A percentile compares a stretch with the other conserved stretches of the same genome.
Conservation (phyloP, 2,888 invertebrate genomes). For the Tipula vernalis region DNA sequence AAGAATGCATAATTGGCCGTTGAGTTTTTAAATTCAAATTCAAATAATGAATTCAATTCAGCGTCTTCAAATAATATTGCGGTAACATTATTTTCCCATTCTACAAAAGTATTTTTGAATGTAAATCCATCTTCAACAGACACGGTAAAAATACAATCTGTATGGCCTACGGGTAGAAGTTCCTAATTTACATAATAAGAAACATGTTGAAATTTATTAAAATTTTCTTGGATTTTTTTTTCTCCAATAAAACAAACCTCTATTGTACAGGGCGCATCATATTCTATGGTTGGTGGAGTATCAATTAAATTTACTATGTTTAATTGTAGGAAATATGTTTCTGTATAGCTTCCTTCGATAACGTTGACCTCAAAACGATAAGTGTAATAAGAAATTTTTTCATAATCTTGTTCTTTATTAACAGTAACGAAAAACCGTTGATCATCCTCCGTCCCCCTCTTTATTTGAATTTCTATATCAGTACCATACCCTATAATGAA, state of each 20-base stretch:
- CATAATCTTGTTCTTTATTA: conserved; percentile 40
- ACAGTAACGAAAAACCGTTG: not conserved
- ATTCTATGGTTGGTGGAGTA: conserved; percentile 41
- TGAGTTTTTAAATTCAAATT: conserved; percentile 21
- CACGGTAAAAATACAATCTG: conserved; percentile 27
- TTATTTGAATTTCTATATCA: not conserved
- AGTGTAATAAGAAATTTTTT: conserved; percentile 34
- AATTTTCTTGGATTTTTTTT: not conserved
- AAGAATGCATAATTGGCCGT: too few species aligned
- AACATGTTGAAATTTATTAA: not conserved
- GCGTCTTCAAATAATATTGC: conserved; percentile 35
- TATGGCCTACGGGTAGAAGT: conserved; percentile 19
- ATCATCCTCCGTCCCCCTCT: not conserved
- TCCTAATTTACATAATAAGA: conserved; percentile 28
- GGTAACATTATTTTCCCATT: conserved; percentile 31
- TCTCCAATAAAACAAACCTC: conserved; percentile 30
- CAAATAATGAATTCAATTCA: conserved; percentile 31
- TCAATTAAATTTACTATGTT: conserved; percentile 37
- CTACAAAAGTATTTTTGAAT: not conserved
- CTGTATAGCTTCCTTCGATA: not conserved
- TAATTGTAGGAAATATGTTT: conserved; percentile 18
- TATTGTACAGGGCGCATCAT: conserved; percentile 34
- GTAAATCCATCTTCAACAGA: conserved; percentile 22
- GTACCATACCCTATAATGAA: not conserved
- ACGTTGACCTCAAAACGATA: not conserved